Percentiles rank a stretch among this genome's conserved stretches.
Evolutionary conservation across 1,140 invertebrate species (phyloP).

Genomic region (Cepaea nemoralis): DNA sequence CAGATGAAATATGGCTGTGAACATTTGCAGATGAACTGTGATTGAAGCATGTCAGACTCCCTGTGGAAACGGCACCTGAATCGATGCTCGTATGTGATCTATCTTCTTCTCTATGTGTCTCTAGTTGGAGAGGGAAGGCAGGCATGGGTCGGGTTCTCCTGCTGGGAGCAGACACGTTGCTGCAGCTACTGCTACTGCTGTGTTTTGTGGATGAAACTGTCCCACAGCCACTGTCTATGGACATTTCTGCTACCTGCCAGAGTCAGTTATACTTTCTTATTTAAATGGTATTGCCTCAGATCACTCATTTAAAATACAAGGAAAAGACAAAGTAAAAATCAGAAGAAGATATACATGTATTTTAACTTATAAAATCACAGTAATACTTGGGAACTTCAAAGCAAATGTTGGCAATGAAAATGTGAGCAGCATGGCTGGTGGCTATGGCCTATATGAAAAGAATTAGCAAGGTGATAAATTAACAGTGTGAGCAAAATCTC

Average conservation of each 20-base stretch:
- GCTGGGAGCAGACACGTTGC: constrained; percentile 37
- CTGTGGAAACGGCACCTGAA: background rate
- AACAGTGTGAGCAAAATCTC: no score
- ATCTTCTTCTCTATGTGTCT: constrained; percentile 52
- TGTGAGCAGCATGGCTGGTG: no score
- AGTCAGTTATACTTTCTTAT: background rate
- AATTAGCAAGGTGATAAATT: no score
- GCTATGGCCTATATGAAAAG: no score
- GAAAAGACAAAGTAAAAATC: no score
- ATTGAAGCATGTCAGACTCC: background rate
- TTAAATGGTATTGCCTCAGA: background rate
- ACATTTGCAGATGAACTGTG: no score
- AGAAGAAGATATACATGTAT: no score
- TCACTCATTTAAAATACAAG: no score
- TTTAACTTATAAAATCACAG: no score
- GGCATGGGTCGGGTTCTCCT: constrained; percentile 48
- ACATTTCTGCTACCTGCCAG: constrained; percentile 60
- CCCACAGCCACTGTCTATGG: constrained; percentile 70
- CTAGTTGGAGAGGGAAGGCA: constrained; percentile 51
- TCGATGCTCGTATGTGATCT: constrained; percentile 36
- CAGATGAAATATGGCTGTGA: background rate
- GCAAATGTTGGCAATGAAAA: no score
- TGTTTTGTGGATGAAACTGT: constrained; percentile 63
- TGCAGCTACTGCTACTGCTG: constrained; percentile 44
- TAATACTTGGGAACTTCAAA: no score